Conservation (phyloP, 2,888 invertebrate genomes). For the Chalcis sispes region DNA sequence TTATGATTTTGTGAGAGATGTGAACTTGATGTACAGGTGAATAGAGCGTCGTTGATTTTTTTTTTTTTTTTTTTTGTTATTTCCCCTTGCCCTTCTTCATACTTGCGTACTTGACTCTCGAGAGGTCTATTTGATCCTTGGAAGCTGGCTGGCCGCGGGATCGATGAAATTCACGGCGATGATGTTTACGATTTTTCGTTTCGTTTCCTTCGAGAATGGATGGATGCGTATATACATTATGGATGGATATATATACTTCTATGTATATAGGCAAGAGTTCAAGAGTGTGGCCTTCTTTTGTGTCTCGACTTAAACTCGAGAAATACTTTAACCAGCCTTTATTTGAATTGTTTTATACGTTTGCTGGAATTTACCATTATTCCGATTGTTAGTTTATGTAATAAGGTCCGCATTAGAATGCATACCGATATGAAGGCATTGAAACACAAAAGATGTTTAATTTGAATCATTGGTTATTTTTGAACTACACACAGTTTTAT, state of each 20-base stretch:
- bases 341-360: slow-evolving; percentile 12
- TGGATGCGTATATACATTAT: too few species aligned
- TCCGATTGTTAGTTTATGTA: too few species aligned
- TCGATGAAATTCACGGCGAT: slow-evolving; percentile 28
- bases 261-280: slow-evolving; percentile 2
- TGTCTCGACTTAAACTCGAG: not conserved
- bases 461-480: too few species aligned
- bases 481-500: too few species aligned
- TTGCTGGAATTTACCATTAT: too few species aligned
- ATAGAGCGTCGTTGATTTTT: slow-evolving; percentile 5
- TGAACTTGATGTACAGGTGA: slow-evolving; percentile 51
- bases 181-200: slow-evolving; percentile 35
- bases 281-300: slow-evolving; percentile 8
- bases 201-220: slow-evolving; percentile 5
- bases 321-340: not conserved
- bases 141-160: too few species aligned
- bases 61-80: not conserved
- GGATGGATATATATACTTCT: too few species aligned
- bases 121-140: slow-evolving; percentile 38
- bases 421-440: too few species aligned
- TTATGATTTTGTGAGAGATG: slow-evolving; percentile 19
- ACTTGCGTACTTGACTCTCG: slow-evolving; percentile 28
- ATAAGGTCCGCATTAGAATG: too few species aligned
- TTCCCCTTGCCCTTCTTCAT: not conserved
- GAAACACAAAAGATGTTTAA: too few species aligned